phyloP scores from a whole-genome alignment of 2,888 invertebrate genomes.

The Priocnemis perturbator region DNA sequence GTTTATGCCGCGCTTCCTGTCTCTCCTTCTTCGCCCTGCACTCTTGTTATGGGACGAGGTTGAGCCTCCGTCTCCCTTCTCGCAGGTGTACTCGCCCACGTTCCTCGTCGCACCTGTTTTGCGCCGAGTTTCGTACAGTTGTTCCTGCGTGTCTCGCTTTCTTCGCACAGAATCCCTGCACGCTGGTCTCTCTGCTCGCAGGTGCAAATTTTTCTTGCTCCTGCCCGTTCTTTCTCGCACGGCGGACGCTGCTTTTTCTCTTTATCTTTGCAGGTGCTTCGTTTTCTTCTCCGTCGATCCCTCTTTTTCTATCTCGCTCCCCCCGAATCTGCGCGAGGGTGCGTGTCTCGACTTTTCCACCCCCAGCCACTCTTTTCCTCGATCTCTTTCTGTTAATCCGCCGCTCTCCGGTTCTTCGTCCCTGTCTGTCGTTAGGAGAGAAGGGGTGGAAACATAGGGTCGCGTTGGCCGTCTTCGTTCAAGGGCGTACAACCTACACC shows the following conservation, averaged over 20 bases:
- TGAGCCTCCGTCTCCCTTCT: no score
- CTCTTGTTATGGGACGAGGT: no score
- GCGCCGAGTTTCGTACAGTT: no score
- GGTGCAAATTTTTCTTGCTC: no score
- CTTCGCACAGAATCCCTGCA: no score
- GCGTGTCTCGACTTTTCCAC: not conserved
- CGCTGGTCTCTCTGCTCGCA: no score
- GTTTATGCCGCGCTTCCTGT: not conserved
- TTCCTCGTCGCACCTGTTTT: no score
- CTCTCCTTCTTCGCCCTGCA: not conserved
- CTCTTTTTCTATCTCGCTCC: slow-evolving; percentile 5
- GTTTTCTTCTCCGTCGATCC: not conserved
- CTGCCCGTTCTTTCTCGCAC: slow-evolving; percentile 12
- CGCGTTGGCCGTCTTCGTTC: slow-evolving; percentile 66
- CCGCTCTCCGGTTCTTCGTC: slow-evolving; percentile 13
- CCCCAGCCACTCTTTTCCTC: slow-evolving; percentile 4
- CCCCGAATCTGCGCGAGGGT: no score
- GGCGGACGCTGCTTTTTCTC: slow-evolving; percentile 19
- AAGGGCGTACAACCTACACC: slow-evolving; percentile 66
- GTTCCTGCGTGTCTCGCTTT: no score
- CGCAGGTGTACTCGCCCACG: no score
- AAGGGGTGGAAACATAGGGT: slow-evolving; percentile 53
- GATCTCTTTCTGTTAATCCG: slow-evolving; percentile 10
- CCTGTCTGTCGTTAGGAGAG: slow-evolving; percentile 13
- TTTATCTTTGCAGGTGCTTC: slow-evolving; percentile 23